phyloP scores from a whole-genome alignment of 2,888 invertebrate species.

The Neoitamus cyanurus region DNA sequence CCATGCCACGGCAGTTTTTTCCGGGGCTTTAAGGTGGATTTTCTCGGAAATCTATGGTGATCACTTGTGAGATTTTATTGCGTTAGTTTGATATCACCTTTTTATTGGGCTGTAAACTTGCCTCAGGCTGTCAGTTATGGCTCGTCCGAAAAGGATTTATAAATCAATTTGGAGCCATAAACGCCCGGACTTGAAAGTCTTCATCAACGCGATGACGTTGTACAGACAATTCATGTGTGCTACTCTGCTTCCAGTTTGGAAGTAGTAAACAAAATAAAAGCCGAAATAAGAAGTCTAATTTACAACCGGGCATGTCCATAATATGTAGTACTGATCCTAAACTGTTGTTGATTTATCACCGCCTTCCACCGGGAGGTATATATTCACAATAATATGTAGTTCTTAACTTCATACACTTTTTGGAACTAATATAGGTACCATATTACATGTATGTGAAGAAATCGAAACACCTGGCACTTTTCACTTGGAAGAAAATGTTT shows the following conservation, averaged over 20 bases:
- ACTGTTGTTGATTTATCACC: not conserved
- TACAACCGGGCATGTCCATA: not conserved
- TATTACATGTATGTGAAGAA: too few species aligned
- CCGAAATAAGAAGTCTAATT: not conserved
- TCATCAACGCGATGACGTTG: not conserved
- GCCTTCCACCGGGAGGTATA: not conserved
- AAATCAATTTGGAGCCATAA: conserved; percentile 28
- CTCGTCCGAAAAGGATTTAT: conserved; percentile 18
- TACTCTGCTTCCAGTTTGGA: not conserved
- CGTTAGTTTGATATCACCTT: conserved; percentile 11
- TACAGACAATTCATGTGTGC: not conserved
- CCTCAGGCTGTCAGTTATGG: conserved; percentile 13
- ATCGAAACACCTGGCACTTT: too few species aligned
- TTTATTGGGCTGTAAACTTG: conserved; percentile 23
- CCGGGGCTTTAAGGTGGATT: not conserved
- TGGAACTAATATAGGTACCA: too few species aligned
- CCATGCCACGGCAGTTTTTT: not conserved
- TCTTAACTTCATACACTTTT: too few species aligned
- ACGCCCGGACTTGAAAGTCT: conserved; percentile 2
- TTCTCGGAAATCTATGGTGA: conserved; percentile 15
- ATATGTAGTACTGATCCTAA: not conserved
- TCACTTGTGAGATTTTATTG: conserved; percentile 26
- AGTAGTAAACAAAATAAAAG: not conserved
- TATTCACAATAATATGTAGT: not conserved
- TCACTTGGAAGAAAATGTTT: too few species aligned